phyloP scores from a whole-genome alignment of 2,888 invertebrate species.

The Euzophera pinguis region DNA sequence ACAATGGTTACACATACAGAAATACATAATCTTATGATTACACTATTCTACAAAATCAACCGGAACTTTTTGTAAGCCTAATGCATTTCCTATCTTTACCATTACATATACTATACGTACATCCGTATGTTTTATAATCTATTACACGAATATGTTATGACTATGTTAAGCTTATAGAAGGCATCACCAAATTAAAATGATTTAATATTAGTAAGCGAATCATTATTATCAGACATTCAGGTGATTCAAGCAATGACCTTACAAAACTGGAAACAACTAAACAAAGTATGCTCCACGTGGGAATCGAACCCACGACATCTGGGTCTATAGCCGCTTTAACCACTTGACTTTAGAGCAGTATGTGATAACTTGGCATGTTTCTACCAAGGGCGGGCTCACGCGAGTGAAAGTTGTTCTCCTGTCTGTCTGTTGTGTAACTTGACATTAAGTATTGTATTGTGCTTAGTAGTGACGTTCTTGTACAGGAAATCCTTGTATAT shows the following conservation, averaged over 20 bases:
- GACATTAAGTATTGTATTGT: not conserved
- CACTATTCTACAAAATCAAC: not conserved
- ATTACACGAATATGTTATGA: too few species aligned
- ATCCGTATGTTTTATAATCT: not conserved
- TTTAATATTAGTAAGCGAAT: too few species aligned
- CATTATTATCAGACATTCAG: too few species aligned
- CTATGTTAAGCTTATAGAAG: too few species aligned
- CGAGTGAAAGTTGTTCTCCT: slow-evolving; percentile 5
- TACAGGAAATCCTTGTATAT: not conserved
- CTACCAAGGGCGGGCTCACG: not conserved
- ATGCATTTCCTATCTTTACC: not conserved
- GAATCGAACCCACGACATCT: too few species aligned
- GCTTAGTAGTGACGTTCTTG: not conserved
- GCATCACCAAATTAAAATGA: too few species aligned
- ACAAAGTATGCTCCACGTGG: too few species aligned
- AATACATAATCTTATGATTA: not conserved
- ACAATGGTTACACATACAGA: too few species aligned
- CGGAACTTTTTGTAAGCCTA: not conserved
- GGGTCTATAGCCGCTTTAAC: too few species aligned
- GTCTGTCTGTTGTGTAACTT: not conserved
- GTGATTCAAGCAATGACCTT: too few species aligned
- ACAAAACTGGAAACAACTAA: too few species aligned
- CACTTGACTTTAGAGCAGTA: not conserved
- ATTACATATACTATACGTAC: too few species aligned
- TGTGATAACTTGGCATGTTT: not conserved